Base-by-base conservation (phyloP, 2,888 invertebrate genomes). In the Mycogona germanica region DNA sequence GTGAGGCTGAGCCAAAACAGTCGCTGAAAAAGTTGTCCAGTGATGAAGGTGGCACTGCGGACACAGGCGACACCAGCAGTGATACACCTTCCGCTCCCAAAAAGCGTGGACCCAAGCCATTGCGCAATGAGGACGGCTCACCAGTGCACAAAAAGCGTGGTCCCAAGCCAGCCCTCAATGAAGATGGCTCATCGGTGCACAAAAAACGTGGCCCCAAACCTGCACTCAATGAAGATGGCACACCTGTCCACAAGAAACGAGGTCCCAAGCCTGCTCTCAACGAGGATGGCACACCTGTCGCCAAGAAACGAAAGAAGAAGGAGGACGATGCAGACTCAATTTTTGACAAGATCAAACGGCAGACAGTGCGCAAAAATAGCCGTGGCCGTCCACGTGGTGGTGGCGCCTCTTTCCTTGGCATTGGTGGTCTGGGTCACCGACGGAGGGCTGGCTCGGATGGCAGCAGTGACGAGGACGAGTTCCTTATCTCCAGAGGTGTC, bases 381-480 rank as follows among this genome's bases (percentile, higher is more conserved):
- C 21, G 41, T 12, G 42, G 26, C 14, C 19, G 40, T n/a, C 25
- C 25, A 7, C 25, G 45, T 23, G 35, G 35, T 12, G 35, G 35
- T 12, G 23, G 5, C 47, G 19, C n/a, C 40, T 2, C 37, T 25
- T 41, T n/a, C 28, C 25, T 51, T n/a, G 32, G 32, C 17, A 47
- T 32, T 19, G 28, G 46, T 14, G 9, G 25, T 12, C 38, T 49
- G 14, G 6, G 38, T 12, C 14, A 35, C 12, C 40, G 42, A 29
- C 21, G 51, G 17, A 42, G 42, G 17, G 51, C 28, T 41, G 51
- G 40, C 7, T 51, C 51, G 14, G 51, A 37, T 37, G 51, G 26
- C 14, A 51, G 51, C 23, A 51, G 51, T 29, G 51, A 51, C 41
- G 51, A 51, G 19, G 51, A 51, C 26, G 51, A 51, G 17, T 51